Evolutionary conservation across 2,797 vertebrate species (phyloP).

Genomic region (Gallinago stenura): DNA sequence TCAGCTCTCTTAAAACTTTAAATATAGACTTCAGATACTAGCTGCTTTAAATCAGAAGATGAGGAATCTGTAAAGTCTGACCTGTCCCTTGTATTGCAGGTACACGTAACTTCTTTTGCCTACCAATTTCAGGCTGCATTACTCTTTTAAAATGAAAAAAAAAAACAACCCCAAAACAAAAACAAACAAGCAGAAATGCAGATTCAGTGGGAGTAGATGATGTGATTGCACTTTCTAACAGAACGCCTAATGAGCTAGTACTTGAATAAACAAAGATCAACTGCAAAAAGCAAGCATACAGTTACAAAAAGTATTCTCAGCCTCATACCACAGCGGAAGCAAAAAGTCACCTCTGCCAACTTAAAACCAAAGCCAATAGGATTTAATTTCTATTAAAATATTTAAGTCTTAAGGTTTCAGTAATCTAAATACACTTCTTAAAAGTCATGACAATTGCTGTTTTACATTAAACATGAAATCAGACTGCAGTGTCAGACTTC

Average conservation of each 20-base stretch:
- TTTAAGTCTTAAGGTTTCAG: conserved; percentile 60
- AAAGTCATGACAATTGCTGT: conserved; percentile 49
- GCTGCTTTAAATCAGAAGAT: conserved; percentile 38
- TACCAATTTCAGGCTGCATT: conserved; percentile 25
- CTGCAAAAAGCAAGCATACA: conserved; percentile 63
- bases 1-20: conserved; percentile 67
- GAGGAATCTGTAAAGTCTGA: conserved; percentile 53
- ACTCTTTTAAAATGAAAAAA: neutral
- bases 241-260: conserved; percentile 23
- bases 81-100: conserved; percentile 24
- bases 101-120: neutral
- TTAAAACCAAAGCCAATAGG: conserved; percentile 50
- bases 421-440: conserved; percentile 64
- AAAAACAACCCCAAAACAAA: no score
- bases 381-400: conserved; percentile 70
- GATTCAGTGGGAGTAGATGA: conserved; percentile 25
- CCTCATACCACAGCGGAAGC: conserved; percentile 58
- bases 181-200: neutral
- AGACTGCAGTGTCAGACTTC: conserved; percentile 5
- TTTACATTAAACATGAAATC: conserved; percentile 54
- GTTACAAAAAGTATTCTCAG: conserved; percentile 45
- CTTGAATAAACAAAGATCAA: conserved; percentile 44
- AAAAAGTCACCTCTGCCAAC: conserved; percentile 59
- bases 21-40: conserved; percentile 49
- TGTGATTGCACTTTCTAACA: neutral